Percentiles rank a stretch among this genome's conserved stretches.
Conservation (phyloP, 2,113 vertebrate genomes). For the Stegastes partitus region DNA sequence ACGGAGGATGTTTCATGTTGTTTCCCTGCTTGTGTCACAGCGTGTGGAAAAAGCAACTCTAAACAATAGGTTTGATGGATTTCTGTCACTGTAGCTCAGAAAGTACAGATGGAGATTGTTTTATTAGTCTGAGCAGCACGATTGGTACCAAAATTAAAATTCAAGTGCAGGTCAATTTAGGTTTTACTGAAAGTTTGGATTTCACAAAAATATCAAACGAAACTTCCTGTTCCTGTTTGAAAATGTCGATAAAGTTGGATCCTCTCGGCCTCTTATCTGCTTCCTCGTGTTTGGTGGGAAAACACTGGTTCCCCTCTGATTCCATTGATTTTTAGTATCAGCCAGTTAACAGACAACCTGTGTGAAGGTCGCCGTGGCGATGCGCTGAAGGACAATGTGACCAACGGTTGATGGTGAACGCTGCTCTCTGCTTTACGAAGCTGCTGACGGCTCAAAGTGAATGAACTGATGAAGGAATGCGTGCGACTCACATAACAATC, state of each 20-base stretch:
- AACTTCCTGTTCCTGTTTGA: accelerated
- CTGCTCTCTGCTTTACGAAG: constrained; percentile 19
- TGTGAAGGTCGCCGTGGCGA: constrained; percentile 47
- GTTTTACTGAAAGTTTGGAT: too few relatives aligned
- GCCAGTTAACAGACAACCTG: constrained; percentile 54
- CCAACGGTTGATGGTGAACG: constrained; percentile 25
- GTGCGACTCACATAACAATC: not conserved
- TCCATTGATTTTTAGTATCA: constrained; percentile 20
- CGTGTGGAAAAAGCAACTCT: too few relatives aligned
- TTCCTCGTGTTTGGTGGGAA: not conserved
- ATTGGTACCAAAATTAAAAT: too few relatives aligned
- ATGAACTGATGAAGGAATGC: constrained; percentile 5
- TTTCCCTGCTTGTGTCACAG: too few relatives aligned
- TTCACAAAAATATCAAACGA: not conserved
- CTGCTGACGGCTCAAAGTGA: constrained; percentile 32
- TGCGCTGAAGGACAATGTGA: not conserved
- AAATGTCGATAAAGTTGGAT: not conserved
- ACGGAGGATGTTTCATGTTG: not conserved
- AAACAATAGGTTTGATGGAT: too few relatives aligned
- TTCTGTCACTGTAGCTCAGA: too few relatives aligned
- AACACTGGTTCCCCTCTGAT: constrained; percentile 4
- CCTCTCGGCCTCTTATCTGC: not conserved
- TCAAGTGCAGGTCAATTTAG: too few relatives aligned
- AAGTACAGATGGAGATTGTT: too few relatives aligned
- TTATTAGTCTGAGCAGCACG: not conserved